phyloP scores from a whole-genome alignment of 23 tunicate genomes.

The Styela plicata region DNA sequence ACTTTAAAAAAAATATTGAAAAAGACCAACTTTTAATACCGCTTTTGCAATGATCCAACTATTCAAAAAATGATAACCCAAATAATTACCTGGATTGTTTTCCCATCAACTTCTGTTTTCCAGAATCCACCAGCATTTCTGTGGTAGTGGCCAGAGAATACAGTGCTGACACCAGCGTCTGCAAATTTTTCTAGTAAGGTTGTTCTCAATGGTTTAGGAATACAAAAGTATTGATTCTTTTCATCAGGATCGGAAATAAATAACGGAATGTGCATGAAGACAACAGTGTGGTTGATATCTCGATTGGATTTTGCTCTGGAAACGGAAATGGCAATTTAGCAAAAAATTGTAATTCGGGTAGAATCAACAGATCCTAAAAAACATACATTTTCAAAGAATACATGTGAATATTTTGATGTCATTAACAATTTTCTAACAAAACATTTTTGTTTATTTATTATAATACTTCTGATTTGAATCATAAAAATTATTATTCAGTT shows the following conservation, averaged over 20 bases:
- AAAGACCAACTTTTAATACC: no score
- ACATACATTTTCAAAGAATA: no score
- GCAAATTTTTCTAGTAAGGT: slow-evolving; percentile 45
- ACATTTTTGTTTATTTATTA: no score
- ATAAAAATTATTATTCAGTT: no score
- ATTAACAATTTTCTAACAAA: neutral
- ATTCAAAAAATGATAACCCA: no score
- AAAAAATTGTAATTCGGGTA: neutral
- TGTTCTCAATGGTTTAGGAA: slow-evolving; percentile 36
- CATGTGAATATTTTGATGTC: neutral
- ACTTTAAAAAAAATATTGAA: no score
- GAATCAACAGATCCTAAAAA: no score
- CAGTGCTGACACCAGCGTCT: slow-evolving; percentile 63
- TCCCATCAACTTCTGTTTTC: slow-evolving; percentile 35
- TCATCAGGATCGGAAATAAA: slow-evolving; percentile 58
- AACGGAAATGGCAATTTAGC: neutral
- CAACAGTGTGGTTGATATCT: slow-evolving; percentile 28
- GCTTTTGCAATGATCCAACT: no score
- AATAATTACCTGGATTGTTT: slow-evolving; percentile 5
- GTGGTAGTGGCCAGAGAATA: slow-evolving; percentile 85
- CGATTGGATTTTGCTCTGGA: slow-evolving; percentile 20
- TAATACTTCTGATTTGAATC: no score
- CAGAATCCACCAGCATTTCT: slow-evolving; percentile 79
- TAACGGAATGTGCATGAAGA: slow-evolving; percentile 94
- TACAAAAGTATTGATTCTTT: slow-evolving; percentile 56